Evolutionary conservation across 2,888 invertebrate genomes (phyloP).

Genomic region (Pemphredon lugubris): DNA sequence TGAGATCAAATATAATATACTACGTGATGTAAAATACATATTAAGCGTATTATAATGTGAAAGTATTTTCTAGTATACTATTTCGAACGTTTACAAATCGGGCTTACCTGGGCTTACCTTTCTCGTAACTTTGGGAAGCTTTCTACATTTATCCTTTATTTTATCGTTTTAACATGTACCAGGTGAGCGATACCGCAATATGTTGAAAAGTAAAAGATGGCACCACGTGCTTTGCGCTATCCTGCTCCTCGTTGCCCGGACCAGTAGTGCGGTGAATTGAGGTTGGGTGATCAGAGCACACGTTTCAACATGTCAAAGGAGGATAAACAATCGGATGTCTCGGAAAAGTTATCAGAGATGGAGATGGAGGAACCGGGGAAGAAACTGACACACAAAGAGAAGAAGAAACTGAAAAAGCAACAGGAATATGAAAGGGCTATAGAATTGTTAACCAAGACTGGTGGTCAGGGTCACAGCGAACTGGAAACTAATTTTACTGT

Average conservation of each 20-base stretch:
- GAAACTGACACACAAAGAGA: constrained; percentile 94
- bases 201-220: too few relatives aligned
- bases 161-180: too few relatives aligned
- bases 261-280: constrained; percentile 32
- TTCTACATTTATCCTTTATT: too few relatives aligned
- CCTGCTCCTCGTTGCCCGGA: constrained; percentile 7
- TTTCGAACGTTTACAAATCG: too few relatives aligned
- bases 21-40: too few relatives aligned
- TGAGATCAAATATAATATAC: too few relatives aligned
- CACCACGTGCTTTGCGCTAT: constrained; percentile 34
- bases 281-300: constrained; percentile 44
- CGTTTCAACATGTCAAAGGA: constrained; percentile 65
- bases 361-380: constrained; percentile 82
- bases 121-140: too few relatives aligned
- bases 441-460: constrained; percentile 92
- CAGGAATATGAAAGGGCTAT: constrained; percentile 94
- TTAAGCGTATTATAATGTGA: too few relatives aligned
- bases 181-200: too few relatives aligned
- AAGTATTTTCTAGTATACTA: too few relatives aligned
- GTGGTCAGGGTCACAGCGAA: constrained; percentile 94
- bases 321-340: constrained; percentile 63
- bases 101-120: too few relatives aligned
- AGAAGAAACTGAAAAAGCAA: constrained; percentile 94
- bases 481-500: constrained; percentile 97
- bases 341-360: constrained; percentile 71